A percentile compares a stretch with the other conserved stretches of the same genome.
Evolutionary conservation across 2,797 vertebrate species (phyloP).

Genomic region (Leptatherina wallacei): DNA sequence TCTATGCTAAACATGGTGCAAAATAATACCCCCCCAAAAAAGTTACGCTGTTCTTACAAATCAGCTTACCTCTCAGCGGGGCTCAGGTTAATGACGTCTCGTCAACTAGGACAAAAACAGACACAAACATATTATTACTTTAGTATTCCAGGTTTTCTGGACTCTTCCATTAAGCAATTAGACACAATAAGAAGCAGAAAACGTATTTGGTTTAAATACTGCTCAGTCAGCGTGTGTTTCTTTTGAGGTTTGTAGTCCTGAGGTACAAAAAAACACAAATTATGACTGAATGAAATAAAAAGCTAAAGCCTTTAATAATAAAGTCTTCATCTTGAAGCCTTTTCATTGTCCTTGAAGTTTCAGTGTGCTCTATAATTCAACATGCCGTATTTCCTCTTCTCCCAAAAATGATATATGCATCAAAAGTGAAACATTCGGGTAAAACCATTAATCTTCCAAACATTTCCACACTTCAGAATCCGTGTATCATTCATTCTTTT

Average conservation of each 20-base stretch:
- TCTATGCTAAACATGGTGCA: constrained; percentile 18
- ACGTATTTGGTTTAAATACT: constrained; percentile 26
- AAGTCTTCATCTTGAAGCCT: constrained; percentile 12
- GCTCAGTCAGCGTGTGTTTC: constrained; percentile 27
- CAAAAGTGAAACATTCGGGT: too few relatives aligned
- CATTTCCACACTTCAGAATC: too few relatives aligned
- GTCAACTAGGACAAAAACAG: constrained; percentile 55
- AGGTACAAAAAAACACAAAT: constrained; percentile 31
- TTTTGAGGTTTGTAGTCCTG: constrained; percentile 24
- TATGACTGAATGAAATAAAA: constrained; percentile 30
- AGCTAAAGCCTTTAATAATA: constrained; percentile 26
- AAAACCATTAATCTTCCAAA: too few relatives aligned
- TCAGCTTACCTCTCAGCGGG: constrained; percentile 67
- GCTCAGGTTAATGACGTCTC: constrained; percentile 30
- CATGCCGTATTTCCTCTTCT: too few relatives aligned
- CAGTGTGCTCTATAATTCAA: too few relatives aligned
- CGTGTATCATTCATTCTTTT: too few relatives aligned
- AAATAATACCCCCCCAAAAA: constrained; percentile 42
- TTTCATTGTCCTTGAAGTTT: constrained; percentile 27
- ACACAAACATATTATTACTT: constrained; percentile 44
- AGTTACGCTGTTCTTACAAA: constrained; percentile 23
- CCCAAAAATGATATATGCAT: not conserved
- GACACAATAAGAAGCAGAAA: constrained; percentile 19
- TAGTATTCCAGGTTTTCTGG: constrained; percentile 7
- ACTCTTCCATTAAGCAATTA: constrained; percentile 12